phyloP scores from a whole-genome alignment of 2,888 invertebrate genomes.

The Antheraea yamamai region DNA sequence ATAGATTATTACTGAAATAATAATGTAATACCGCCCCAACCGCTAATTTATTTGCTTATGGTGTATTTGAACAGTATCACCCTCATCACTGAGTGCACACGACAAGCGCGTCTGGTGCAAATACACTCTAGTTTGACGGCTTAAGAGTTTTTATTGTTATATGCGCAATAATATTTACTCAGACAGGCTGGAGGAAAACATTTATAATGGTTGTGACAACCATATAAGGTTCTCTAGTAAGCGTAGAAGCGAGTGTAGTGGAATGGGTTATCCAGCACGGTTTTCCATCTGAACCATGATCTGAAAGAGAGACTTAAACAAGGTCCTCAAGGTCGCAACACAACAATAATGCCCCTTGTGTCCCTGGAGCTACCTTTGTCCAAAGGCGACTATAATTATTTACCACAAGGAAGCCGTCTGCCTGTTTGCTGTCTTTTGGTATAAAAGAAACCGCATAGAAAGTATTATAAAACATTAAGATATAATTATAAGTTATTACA shows the following conservation, averaged over 20 bases:
- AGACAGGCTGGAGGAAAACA: not conserved
- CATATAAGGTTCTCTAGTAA: not conserved
- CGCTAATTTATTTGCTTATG: not conserved
- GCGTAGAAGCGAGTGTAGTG: no score
- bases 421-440: no score
- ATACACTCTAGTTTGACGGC: not conserved
- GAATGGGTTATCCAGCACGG: no score
- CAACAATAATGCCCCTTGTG: no score
- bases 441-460: no score
- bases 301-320: no score
- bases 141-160: not conserved
- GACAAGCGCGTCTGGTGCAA: not conserved
- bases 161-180: not conserved
- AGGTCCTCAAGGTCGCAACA: no score
- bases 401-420: not conserved
- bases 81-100: not conserved
- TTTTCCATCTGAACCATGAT: no score
- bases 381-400: not conserved
- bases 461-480: not conserved
- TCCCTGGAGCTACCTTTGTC: no score
- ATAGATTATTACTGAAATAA: not conserved
- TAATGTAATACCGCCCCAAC: not conserved
- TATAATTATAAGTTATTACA: not conserved
- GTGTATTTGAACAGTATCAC: not conserved
- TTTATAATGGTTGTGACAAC: not conserved